phyloP scores from a whole-genome alignment of 2,888 invertebrate genomes.

The Ctena decussata region DNA sequence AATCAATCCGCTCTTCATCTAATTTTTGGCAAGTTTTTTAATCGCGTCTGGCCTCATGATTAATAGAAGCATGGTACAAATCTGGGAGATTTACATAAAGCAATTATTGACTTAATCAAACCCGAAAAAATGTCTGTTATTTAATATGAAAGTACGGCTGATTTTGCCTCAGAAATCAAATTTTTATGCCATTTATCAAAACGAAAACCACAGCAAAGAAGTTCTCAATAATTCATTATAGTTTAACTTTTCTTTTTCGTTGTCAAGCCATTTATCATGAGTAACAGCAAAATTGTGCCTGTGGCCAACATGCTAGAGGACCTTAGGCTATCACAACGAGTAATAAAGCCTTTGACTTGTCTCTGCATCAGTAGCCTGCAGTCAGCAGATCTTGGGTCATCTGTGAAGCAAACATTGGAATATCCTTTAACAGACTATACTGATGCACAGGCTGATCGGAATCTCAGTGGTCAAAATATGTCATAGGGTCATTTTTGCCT shows the following conservation, averaged over 20 bases:
- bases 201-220: neutral
- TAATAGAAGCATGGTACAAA: neutral
- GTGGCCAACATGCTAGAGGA: too few relatives aligned
- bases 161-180: conserved; percentile 7
- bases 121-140: neutral
- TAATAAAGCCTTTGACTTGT: too few relatives aligned
- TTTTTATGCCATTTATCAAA: conserved; percentile 11
- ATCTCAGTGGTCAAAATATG: too few relatives aligned
- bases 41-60: conserved; percentile 1
- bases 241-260: neutral
- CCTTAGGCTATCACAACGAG: too few relatives aligned
- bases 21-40: conserved; percentile 6
- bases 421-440: too few relatives aligned
- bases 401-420: too few relatives aligned
- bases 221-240: conserved; percentile 7
- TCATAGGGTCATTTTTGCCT: too few relatives aligned
- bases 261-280: neutral
- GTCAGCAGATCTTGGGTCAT: too few relatives aligned
- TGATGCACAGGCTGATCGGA: too few relatives aligned
- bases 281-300: too few relatives aligned
- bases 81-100: conserved; percentile 6
- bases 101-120: conserved; percentile 12
- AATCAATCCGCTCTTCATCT: conserved; percentile 4
- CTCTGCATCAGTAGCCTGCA: too few relatives aligned
- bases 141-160: neutral